phyloP scores from a whole-genome alignment of 1,140 invertebrate genomes.

The Drosophila truncata region DNA sequence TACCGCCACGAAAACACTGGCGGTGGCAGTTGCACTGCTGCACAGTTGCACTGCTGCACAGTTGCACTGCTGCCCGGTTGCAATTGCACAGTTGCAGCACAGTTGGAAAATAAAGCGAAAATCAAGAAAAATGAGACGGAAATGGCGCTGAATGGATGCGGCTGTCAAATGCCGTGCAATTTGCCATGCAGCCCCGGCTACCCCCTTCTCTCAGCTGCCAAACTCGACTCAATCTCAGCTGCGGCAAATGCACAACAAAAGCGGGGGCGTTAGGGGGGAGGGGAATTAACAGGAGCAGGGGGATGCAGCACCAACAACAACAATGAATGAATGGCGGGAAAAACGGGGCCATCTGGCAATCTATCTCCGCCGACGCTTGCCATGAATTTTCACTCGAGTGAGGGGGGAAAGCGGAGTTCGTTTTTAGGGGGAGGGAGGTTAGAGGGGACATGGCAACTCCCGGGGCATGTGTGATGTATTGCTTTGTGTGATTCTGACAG shows the following conservation, averaged over 20 bases:
- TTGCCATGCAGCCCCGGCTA: constrained; percentile 45
- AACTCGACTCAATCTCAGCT: constrained; percentile 71
- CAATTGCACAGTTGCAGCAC: constrained; percentile 10
- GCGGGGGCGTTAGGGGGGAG: background rate
- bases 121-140: constrained; percentile 41
- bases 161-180: constrained; percentile 79
- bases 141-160: constrained; percentile 74
- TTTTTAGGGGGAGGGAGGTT: background rate
- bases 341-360: constrained; percentile 68
- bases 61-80: background rate
- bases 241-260: constrained; percentile 35
- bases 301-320: background rate
- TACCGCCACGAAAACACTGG: constrained; percentile 26
- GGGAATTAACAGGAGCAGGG: constrained; percentile 16
- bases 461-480: constrained; percentile 74
- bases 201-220: constrained; percentile 31
- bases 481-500: constrained; percentile 82
- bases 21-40: constrained; percentile 9
- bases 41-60: constrained; percentile 1
- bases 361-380: constrained; percentile 73
- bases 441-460: background rate
- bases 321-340: constrained; percentile 14
- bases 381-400: constrained; percentile 64
- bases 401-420: background rate
- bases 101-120: constrained; percentile 15